phyloP scores from a whole-genome alignment of 2,113 vertebrate genomes.

The Cettia cetti region DNA sequence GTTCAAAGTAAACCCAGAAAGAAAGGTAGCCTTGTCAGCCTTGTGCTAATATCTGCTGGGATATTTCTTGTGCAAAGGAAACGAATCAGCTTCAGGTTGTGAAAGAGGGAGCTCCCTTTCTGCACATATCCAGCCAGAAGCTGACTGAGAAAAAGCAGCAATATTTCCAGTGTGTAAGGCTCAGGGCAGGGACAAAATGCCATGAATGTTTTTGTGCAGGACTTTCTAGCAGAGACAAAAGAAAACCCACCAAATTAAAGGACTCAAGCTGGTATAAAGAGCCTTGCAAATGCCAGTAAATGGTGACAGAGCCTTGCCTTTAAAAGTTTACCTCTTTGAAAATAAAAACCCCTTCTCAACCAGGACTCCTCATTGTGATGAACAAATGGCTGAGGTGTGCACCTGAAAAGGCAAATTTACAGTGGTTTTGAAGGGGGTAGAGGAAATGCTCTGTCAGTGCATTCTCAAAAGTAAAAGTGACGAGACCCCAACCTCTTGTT shows the following conservation, averaged over 20 bases:
- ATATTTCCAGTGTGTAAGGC: neutral
- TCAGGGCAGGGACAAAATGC: neutral
- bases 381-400: neutral
- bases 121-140: neutral
- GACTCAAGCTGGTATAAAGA: neutral
- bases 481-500: rapidly evolving
- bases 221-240: neutral
- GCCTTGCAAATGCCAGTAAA: neutral
- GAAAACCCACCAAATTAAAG: neutral
- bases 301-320: rapidly evolving
- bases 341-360: neutral
- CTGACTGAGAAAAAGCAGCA: neutral
- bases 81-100: neutral
- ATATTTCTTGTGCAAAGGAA: neutral
- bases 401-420: neutral
- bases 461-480: neutral
- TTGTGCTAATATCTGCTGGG: neutral
- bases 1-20: neutral
- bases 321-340: neutral
- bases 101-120: neutral
- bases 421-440: neutral
- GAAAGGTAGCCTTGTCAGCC: conserved; percentile 5
- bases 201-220: neutral
- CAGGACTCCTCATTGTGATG: neutral
- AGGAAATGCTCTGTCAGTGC: neutral